Conservation (phyloP, 2,797 vertebrate species). For the Platyrinchus mystaceus region DNA sequence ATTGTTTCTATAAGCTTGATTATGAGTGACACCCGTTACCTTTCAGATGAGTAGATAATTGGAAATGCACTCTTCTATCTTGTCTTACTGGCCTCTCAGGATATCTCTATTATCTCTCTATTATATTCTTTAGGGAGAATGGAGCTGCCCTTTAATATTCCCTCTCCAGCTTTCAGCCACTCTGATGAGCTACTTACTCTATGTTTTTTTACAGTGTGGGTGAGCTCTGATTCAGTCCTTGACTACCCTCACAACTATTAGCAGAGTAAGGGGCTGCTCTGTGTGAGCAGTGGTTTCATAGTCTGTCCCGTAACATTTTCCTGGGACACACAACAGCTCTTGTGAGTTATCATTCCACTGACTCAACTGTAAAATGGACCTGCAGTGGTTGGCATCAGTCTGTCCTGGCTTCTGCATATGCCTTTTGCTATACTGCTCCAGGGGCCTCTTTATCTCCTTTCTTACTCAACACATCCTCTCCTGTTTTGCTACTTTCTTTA, state of each 20-base stretch:
- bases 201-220: neutral
- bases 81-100: neutral
- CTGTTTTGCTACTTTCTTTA: neutral
- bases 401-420: neutral
- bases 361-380: neutral
- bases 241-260: neutral
- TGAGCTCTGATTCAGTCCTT: neutral
- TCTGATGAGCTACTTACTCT: neutral
- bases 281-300: rapidly evolving
- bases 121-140: neutral
- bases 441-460: rapidly evolving
- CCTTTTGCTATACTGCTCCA: neutral
- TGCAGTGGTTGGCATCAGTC: neutral
- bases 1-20: neutral
- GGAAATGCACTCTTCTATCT: neutral
- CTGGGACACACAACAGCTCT: neutral
- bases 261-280: neutral
- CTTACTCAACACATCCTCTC: neutral
- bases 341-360: neutral
- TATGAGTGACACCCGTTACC: neutral
- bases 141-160: neutral
- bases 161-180: neutral
- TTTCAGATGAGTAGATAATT: neutral
- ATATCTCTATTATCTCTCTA: neutral
- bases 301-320: neutral